A percentile compares a stretch with the other conserved stretches of the same genome.
Conservation (phyloP, 2,797 vertebrate genomes). For the Melanotaenia parkinsoni region DNA sequence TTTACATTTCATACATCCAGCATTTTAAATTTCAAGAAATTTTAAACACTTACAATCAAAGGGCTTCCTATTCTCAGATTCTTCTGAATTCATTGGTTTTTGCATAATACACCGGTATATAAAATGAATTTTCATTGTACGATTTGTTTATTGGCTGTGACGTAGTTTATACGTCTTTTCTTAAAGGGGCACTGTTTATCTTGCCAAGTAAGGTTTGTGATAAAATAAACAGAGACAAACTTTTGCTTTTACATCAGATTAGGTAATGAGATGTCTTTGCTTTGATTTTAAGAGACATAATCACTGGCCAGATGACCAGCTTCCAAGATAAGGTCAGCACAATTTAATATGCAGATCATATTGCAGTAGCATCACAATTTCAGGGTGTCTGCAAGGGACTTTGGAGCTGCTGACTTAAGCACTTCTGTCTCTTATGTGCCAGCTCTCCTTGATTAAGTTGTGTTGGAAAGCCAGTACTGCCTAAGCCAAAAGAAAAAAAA, state of each 20-base stretch:
- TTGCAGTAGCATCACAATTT: constrained; percentile 75
- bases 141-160: neutral
- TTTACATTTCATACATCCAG: constrained; percentile 39
- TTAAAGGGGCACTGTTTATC: constrained; percentile 9
- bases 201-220: constrained; percentile 25
- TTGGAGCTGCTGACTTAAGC: constrained; percentile 75
- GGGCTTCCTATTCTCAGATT: neutral
- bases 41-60: constrained; percentile 8
- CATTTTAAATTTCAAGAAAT: constrained; percentile 20
- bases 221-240: constrained; percentile 24
- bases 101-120: constrained; percentile 2
- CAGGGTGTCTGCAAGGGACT: constrained; percentile 71
- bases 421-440: constrained; percentile 65
- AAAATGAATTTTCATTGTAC: constrained; percentile 1
- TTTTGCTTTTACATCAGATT: constrained; percentile 33
- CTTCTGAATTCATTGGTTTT: neutral
- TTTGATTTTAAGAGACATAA: constrained; percentile 35
- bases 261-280: constrained; percentile 42
- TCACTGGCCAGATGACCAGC: constrained; percentile 58
- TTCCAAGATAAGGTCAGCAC: constrained; percentile 69
- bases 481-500: constrained; percentile 36
- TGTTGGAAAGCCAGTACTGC: constrained; percentile 45
- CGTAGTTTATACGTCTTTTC: constrained; percentile 10
- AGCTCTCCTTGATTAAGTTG: constrained; percentile 59
- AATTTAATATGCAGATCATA: constrained; percentile 78